Conservation (phyloP, 2,113 vertebrate genomes). For the Tylochromis polylepis region DNA sequence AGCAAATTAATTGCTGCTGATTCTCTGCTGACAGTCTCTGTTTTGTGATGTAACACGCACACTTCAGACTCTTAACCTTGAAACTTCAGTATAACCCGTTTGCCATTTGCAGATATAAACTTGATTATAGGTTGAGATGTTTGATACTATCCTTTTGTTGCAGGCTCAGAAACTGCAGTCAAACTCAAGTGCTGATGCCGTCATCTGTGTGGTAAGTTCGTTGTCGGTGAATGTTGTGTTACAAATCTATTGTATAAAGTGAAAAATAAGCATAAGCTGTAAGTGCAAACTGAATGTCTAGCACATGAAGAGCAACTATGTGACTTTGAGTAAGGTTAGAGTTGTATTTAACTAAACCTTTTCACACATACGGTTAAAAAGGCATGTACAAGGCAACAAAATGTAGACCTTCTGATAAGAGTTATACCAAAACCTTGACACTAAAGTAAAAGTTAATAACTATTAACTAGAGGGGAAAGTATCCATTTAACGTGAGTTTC, state of each 20-base stretch:
- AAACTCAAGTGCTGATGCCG: slow-evolving; percentile 60
- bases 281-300: neutral
- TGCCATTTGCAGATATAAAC: neutral
- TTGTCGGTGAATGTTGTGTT: accelerated
- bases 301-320: neutral
- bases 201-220: slow-evolving; percentile 69
- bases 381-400: neutral
- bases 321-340: neutral
- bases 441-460: neutral
- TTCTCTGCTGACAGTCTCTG: neutral
- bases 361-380: neutral
- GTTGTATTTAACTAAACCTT: neutral
- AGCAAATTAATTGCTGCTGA: neutral
- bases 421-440: neutral
- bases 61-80: neutral
- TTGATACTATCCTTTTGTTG: neutral
- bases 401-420: neutral
- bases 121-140: neutral
- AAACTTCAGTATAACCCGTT: neutral
- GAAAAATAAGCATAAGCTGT: neutral
- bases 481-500: neutral
- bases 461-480: neutral
- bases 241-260: neutral
- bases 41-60: neutral
- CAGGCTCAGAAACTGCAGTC: slow-evolving; percentile 74